These are phyloP conservation scores for Synergus itoensis DNA, from an alignment of 2,888 invertebrate species.

Conservation along the genomic window DNA sequence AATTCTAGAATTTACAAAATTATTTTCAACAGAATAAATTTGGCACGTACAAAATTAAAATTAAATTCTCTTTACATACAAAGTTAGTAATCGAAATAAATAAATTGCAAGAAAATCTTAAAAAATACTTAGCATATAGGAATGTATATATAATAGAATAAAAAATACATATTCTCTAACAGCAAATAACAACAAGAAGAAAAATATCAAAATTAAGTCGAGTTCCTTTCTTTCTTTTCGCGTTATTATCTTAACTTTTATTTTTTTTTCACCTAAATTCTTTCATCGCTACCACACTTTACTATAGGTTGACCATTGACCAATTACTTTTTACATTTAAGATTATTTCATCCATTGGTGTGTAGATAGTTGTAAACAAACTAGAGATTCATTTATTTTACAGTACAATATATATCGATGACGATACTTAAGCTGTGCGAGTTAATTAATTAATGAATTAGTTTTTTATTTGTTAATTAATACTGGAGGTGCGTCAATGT, in stretches of 20 bases:
- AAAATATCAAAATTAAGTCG: slow-evolving; percentile 12
- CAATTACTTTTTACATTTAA: slow-evolving; percentile 29
- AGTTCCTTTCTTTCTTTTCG: slow-evolving; percentile 8
- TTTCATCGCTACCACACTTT: slow-evolving; percentile 4
- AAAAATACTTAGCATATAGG: slow-evolving; percentile 6
- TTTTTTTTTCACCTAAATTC: slow-evolving; percentile 22
- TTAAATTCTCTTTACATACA: background rate
- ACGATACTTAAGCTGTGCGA: slow-evolving; percentile 40
- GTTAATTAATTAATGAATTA: slow-evolving; percentile 22
- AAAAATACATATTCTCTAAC: background rate
- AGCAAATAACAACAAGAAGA: background rate
- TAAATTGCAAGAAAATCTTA: background rate
- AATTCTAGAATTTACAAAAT: background rate
- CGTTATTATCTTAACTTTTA: slow-evolving; percentile 23
- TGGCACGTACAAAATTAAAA: background rate
- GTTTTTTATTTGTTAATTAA: slow-evolving; percentile 20
- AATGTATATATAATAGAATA: background rate
- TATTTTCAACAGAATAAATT: background rate
- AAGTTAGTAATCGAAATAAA: slow-evolving; percentile 6
- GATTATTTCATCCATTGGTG: slow-evolving; percentile 26
- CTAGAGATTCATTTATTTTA: slow-evolving; percentile 50
- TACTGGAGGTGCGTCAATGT: slow-evolving; percentile 37
- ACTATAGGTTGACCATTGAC: slow-evolving; percentile 7
- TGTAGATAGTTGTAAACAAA: slow-evolving; percentile 52
- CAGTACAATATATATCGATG: slow-evolving; percentile 30